These are phyloP conservation scores for Gymnothorax javanicus DNA, from an alignment of 2,797 vertebrate species.

Conservation along the genomic window DNA sequence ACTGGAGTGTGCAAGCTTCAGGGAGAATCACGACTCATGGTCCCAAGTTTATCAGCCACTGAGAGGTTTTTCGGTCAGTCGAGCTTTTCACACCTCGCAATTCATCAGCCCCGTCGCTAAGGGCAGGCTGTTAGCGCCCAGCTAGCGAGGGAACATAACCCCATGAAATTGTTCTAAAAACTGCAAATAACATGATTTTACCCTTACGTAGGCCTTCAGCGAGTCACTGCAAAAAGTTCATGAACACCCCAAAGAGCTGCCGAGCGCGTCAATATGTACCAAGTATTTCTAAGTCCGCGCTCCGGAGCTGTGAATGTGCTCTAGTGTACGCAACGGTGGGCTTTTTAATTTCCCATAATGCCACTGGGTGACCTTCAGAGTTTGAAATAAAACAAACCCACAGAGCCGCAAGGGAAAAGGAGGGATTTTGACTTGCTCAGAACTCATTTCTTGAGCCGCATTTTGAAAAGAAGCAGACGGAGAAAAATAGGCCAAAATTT, in stretches of 20 bases:
- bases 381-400: not conserved
- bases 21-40: no score
- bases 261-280: not conserved
- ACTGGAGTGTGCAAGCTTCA: no score
- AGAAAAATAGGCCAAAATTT: not conserved
- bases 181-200: not conserved
- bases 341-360: not conserved
- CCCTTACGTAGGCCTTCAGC: not conserved
- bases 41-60: no score
- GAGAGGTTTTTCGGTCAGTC: not conserved
- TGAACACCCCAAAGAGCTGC: not conserved
- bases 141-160: not conserved
- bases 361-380: not conserved
- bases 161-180: not conserved
- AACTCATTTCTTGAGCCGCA: not conserved
- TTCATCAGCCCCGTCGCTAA: not conserved
- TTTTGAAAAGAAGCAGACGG: no score
- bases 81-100: not conserved
- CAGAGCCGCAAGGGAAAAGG: not conserved
- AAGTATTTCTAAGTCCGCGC: not conserved
- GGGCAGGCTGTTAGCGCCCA: constrained; percentile 3
- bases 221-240: not conserved
- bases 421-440: not conserved
- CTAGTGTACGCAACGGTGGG: not conserved
- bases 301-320: not conserved